Evolutionary conservation across 2,888 invertebrate species (phyloP), one percentile per base, ranked within the genome.

Genomic region (Synergus gifuensis): DNA sequence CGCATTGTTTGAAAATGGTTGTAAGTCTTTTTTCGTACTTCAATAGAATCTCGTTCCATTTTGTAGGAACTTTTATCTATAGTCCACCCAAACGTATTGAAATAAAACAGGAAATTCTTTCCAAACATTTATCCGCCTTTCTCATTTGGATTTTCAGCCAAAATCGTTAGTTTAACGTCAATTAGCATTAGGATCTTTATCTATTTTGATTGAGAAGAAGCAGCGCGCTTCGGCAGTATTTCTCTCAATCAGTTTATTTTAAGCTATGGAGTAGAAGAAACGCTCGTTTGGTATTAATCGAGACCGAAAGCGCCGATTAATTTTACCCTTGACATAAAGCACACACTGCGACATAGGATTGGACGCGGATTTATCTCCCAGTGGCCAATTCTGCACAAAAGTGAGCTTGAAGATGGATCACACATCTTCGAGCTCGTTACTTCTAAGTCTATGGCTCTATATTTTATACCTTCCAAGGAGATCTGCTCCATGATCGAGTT

Each of bases 381-480:
- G 54, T n/a, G 54, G 49, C 49, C 73, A 73, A 54, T 73, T 73
- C 36, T 36, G 46, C 22, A 54, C 36, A 73, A 73, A 73, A 73
- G 36, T 73, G 49, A 73, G 54, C 36, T 73, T n/a, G 49, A 28
- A 49, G 73, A 73, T 73, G 54, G 73, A 73, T 54, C 49, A 73
- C 54, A 54, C 36, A 36, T 73, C 73, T 28, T 40, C 28, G 54
- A 73, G 73, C 54, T 54, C 54, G 54, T 73, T 73, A 73, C 49
- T 73, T 36, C 73, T 73, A 73, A 54, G 54, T 73, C 54, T 73
- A 73, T 73, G 54, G 9, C 73, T 73, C 54, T 73, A 73, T 54
- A 73, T 73, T 73, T 73, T 73, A 73, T 73, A 73, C 40, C 73
- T 54, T 49, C 73, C 73, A 73, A 73, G 73, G 73, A 73, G 73